These are phyloP conservation scores for Drosophila littoralis DNA, from an alignment of 1,140 invertebrate genomes.

Conservation along the genomic window DNA sequence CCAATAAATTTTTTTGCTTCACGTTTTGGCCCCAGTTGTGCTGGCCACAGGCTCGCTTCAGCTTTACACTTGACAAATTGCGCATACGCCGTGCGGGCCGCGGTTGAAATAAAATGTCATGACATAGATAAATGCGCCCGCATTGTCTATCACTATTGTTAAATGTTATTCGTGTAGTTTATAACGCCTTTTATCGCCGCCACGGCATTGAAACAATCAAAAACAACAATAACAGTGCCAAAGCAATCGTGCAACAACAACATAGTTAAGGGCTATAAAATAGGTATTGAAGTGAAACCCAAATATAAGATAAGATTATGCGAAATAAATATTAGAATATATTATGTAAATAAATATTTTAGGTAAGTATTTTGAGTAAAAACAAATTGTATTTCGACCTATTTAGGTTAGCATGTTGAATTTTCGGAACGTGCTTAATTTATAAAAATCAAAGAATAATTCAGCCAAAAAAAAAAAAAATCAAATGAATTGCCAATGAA, in stretches of 20 bases:
- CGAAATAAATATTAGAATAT: neutral
- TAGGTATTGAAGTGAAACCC: too few species aligned
- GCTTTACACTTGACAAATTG: slow-evolving; percentile 20
- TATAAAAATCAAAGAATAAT: too few species aligned
- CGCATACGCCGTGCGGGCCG: slow-evolving; percentile 7
- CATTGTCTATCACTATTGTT: neutral
- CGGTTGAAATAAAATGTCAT: neutral
- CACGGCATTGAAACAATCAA: neutral
- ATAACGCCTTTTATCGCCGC: slow-evolving; percentile 7
- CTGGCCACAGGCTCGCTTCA: neutral
- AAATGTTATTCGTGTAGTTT: neutral
- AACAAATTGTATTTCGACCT: too few species aligned
- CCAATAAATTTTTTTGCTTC: slow-evolving; percentile 53
- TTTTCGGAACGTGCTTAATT: too few species aligned
- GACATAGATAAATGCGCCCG: slow-evolving; percentile 13
- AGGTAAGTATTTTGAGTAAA: too few species aligned
- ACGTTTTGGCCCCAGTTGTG: neutral
- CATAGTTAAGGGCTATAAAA: too few species aligned
- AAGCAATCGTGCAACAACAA: neutral
- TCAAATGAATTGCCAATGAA: neutral
- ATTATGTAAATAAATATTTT: too few species aligned
- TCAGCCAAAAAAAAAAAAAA: too few species aligned
- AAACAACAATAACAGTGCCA: neutral
- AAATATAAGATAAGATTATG: neutral
- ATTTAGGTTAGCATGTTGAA: too few species aligned